These are phyloP conservation scores for Drosophila meridiana DNA, from an alignment of 2,888 invertebrate species.

Conservation along the genomic window DNA sequence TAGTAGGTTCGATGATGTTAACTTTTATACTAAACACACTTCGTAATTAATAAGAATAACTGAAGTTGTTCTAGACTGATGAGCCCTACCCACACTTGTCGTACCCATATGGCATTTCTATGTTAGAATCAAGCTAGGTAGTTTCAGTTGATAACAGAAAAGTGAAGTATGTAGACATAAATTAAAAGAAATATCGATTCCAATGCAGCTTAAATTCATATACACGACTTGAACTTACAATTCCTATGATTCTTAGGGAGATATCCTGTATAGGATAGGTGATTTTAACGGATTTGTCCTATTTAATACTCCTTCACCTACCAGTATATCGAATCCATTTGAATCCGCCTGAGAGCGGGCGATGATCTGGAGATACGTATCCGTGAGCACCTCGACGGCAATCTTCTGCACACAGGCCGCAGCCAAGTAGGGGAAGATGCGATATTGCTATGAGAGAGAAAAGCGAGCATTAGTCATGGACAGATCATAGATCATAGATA, in stretches of 20 bases:
- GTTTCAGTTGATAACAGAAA: not conserved
- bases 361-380: conserved; percentile 89
- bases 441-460: conserved; percentile 87
- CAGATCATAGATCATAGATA: not conserved
- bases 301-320: conserved; percentile 44
- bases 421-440: conserved; percentile 90
- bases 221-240: not conserved
- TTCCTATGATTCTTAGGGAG: not conserved
- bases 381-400: conserved; percentile 88
- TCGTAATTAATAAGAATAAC: not conserved
- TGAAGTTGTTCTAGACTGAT: not conserved
- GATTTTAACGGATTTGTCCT: no score
- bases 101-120: not conserved
- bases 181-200: not conserved
- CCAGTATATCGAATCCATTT: conserved; percentile 84
- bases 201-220: not conserved
- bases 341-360: conserved; percentile 87
- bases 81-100: not conserved
- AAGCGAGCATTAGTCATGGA: not conserved
- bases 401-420: conserved; percentile 88
- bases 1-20: not conserved
- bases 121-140: not conserved
- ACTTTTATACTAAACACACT: not conserved
- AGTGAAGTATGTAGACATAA: not conserved
- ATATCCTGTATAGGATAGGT: not conserved